Base-by-base conservation (phyloP, 92 coral and sea anemone species). In the Epizoanthus illoricatus region DNA sequence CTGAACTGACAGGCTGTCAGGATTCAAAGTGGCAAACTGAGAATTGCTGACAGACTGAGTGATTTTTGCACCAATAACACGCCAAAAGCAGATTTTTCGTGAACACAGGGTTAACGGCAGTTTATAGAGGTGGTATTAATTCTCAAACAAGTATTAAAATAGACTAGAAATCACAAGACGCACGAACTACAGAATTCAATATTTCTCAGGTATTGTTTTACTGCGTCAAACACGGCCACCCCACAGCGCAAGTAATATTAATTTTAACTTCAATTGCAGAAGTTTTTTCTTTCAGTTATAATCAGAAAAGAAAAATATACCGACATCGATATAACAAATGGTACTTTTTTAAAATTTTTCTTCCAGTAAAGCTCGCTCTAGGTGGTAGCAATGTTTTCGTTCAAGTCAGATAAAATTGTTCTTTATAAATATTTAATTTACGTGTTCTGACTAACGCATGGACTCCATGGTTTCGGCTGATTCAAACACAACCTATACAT, bases 381-480 rank as follows among this genome's bases (percentile, higher is more conserved):
- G 72, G 82, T 45, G 60, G 40, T 13, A 7, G 45, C 7, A 17
- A 58, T 78, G 71, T 78, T 62, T 62, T 78, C n/a, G 71, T 62
- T 62, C 54, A 62, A 45, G 18, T 78, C 60, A 45, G 61, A 78
- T 61, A 78, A 62, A 78, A 78, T 62, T 78, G 59, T 11, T 63
- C 61, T 40, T 43, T 41, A 78, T 78, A 54, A 45, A 78, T 78
- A 43, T 43, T 78, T 78, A 78, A 78, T 78, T 2, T 16, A 62
- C 43, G 40, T 76, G 63, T 9, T 58, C 55, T 41, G 36, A 43
- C 42, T 21, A 57, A 10, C 42, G 5, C 12, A 76, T n/a, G 63
- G 43, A 10, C 21, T 20, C 71, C 58, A n/a, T 42, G 58, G 81
- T 76, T 76, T 76, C 55, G 41, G 33, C 43, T 17, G 11, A 40